Evolutionary conservation across 1,140 invertebrate species (phyloP), one percentile per base, ranked within the genome.

Genomic region (Lepidurus couesii): DNA sequence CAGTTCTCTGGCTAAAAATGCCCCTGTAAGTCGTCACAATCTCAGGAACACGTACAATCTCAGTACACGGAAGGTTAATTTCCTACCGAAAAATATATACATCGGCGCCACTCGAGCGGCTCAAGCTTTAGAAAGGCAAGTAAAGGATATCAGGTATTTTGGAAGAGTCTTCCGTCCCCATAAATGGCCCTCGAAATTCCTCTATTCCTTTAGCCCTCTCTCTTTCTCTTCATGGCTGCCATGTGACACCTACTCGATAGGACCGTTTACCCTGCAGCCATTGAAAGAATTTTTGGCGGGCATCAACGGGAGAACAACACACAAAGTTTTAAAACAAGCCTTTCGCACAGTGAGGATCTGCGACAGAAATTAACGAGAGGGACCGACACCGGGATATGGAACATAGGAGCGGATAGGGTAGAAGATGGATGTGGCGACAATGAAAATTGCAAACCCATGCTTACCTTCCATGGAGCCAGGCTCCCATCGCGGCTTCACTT

Each of bases 381-480:
- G 13, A 13, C 53, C 16, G 53, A 21, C 53, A 21, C 53, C 53
- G 8, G 53, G 6, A 7, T 21, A 4, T 16, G 45, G 45, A 11
- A 16, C 53, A 21, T 13, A 65, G 53, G 6, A 21, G 47, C 47
- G 47, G 47, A n/a, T 13, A 65, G 21, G 21, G 21, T 13, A n/a
- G 16, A 65, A 13, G 53, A 65, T 21, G 53, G 53, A 65, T 65
- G 53, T 2, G 21, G 21, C 21, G 53, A 65, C 16, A 65, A 65
- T 21, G 53, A 21, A 13, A 65, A 47, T 47, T 47, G 16, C 45
- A 47, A 47, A 47, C 45, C 10, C 10, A 47, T 11, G 21, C 53
- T 65, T 65, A 65, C 53, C 53, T 65, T 65, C 53, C 53, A 16
- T 65, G 53, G 53, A 65, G 53, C 53, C 53, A 65, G 8, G 53